A percentile compares a stretch with the other conserved stretches of the same genome.
These are phyloP conservation scores for Caranx ignobilis DNA, from an alignment of 2,113 vertebrate species.

Conservation along the genomic window DNA sequence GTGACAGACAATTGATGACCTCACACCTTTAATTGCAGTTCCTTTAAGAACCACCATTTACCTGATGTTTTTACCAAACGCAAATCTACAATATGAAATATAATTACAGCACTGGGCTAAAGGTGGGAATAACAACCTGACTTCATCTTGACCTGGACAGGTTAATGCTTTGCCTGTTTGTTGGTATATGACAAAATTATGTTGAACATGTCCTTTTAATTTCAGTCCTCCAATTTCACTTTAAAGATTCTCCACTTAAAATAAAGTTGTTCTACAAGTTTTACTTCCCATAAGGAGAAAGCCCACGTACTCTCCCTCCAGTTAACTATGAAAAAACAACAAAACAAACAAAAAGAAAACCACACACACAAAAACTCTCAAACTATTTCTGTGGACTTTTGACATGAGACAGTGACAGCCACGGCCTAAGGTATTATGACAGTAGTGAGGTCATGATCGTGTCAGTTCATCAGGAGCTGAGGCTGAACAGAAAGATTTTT, in stretches of 20 bases:
- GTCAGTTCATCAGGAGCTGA: constrained; percentile 74
- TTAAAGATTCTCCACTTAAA: not conserved
- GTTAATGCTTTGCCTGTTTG: not conserved
- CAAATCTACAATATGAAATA: constrained; percentile 1
- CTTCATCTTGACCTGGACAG: not conserved
- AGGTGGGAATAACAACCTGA: not conserved
- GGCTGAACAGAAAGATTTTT: constrained; percentile 72
- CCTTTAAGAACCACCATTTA: not conserved
- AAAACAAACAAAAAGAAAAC: not conserved
- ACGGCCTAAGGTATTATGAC: constrained; percentile 57
- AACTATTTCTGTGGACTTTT: constrained; percentile 34
- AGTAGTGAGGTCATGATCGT: constrained; percentile 65
- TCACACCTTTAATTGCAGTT: not conserved
- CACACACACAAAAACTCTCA: not conserved
- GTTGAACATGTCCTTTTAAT: not conserved
- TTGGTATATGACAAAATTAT: constrained; percentile 4
- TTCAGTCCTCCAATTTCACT: not conserved
- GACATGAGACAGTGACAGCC: constrained; percentile 54
- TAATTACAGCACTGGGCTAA: not conserved
- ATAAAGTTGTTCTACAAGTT: constrained; percentile 1
- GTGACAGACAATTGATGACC: constrained; percentile 1
- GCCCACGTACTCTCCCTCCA: not conserved
- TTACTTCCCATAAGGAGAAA: not conserved
- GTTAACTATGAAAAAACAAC: not conserved
- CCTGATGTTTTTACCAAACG: not conserved